A percentile compares a stretch with the other conserved stretches of the same genome.
phyloP scores from a whole-genome alignment of 2,797 vertebrate species.

The Galagoides demidoff region DNA sequence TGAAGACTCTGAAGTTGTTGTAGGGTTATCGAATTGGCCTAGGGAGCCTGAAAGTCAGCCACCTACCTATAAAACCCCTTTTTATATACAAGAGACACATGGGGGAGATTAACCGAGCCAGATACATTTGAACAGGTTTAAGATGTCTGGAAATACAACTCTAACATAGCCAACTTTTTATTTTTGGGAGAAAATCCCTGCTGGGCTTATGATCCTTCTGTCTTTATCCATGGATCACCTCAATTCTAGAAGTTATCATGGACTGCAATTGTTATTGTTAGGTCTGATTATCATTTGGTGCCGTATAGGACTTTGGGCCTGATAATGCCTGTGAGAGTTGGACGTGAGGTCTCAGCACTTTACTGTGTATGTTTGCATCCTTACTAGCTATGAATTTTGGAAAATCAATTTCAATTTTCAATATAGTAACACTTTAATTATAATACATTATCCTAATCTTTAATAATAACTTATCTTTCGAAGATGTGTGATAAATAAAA shows the following conservation, averaged over 20 bases:
- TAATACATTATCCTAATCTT: background rate
- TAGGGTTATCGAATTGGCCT: background rate
- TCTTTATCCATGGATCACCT: background rate
- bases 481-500: background rate
- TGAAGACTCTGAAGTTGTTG: background rate
- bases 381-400: constrained; percentile 1
- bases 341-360: background rate
- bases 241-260: background rate
- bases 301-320: background rate
- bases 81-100: background rate
- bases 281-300: background rate
- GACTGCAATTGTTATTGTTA: background rate
- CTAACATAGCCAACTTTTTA: background rate
- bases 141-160: constrained; percentile 8
- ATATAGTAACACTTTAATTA: background rate
- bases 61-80: background rate
- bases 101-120: background rate
- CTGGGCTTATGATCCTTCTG: background rate
- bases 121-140: background rate
- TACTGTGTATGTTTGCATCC: background rate
- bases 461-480: background rate
- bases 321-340: background rate
- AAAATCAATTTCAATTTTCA: constrained; percentile 36
- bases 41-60: background rate
- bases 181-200: background rate